Evolutionary conservation across 2,888 invertebrate species (phyloP).

Genomic region (Anagyrus pseudococci): DNA sequence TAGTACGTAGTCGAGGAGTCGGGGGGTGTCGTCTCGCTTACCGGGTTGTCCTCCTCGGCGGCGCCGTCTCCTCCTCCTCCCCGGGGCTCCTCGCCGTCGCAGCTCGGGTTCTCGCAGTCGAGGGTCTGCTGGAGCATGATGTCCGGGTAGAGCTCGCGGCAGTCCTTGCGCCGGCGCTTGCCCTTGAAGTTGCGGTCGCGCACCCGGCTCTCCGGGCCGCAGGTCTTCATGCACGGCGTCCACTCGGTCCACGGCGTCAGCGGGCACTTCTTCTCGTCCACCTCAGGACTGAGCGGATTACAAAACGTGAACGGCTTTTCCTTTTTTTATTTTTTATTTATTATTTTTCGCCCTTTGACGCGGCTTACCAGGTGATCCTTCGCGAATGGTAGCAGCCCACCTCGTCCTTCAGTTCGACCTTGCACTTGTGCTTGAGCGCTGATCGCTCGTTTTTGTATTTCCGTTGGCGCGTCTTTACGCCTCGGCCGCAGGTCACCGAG

Average conservation of each 20-base stretch:
- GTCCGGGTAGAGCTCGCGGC: conserved; percentile 42
- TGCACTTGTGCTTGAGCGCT: conserved; percentile 73
- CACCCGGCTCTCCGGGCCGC: conserved; percentile 86
- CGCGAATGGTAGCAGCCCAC: conserved; percentile 41
- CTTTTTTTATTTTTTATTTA: no score
- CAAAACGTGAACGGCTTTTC: not conserved
- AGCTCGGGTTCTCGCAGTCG: conserved; percentile 49
- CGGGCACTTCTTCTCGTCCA: conserved; percentile 65
- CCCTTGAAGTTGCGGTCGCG: conserved; percentile 75
- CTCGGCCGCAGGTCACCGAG: conserved; percentile 88
- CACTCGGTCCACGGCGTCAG: conserved; percentile 79
- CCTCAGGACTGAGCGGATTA: conserved; percentile 32
- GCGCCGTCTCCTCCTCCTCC: conserved; percentile 35
- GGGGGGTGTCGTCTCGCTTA: conserved; percentile 15
- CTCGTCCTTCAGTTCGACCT: conserved; percentile 46
- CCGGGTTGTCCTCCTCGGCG: conserved; percentile 36
- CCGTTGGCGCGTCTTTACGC: conserved; percentile 79
- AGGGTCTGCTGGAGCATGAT: conserved; percentile 51
- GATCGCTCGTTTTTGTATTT: conserved; percentile 65
- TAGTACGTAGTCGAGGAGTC: not conserved
- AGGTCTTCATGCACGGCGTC: conserved; percentile 83
- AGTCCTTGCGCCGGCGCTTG: conserved; percentile 52
- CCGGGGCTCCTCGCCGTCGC: conserved; percentile 47
- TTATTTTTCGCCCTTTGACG: no score
- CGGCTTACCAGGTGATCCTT: conserved; percentile 49